Conservation (phyloP, 2,113 vertebrate species). For the Channa maculata region DNA sequence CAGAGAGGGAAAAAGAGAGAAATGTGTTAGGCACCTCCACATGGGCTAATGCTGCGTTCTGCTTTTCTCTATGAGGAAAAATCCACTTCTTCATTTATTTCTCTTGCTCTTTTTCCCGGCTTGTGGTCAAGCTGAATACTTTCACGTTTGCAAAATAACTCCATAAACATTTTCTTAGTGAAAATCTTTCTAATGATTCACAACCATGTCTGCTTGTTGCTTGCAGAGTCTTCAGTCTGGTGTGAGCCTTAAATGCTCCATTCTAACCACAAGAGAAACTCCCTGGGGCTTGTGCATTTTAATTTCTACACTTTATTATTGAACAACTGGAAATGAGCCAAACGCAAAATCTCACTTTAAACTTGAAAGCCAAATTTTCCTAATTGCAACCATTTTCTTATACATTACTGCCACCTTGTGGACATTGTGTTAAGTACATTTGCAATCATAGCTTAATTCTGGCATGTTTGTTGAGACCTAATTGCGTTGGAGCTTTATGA, state of each 20-base stretch:
- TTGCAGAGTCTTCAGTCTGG: constrained; percentile 23
- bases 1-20: constrained; percentile 22
- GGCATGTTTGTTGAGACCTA: background rate
- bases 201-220: background rate
- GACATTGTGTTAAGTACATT: background rate
- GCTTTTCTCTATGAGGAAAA: background rate
- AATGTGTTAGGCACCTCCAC: constrained; percentile 63
- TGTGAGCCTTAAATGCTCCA: constrained; percentile 39
- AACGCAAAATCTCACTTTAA: constrained; percentile 11
- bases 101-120: constrained; percentile 16
- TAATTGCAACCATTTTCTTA: background rate
- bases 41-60: constrained; percentile 44
- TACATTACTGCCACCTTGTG: constrained; percentile 76
- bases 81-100: background rate
- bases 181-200: constrained; percentile 3
- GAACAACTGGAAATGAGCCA: constrained; percentile 40
- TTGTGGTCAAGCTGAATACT: background rate
- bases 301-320: constrained; percentile 44
- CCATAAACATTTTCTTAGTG: constrained; percentile 4
- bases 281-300: constrained; percentile 43
- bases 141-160: background rate
- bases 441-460: constrained; percentile 3
- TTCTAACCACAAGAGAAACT: constrained; percentile 40
- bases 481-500: background rate
- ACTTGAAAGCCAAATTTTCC: background rate